Percentiles rank a stretch among this genome's conserved stretches.
Evolutionary conservation across 2,888 invertebrate species (phyloP).

Genomic region (Lysandra coridon): DNA sequence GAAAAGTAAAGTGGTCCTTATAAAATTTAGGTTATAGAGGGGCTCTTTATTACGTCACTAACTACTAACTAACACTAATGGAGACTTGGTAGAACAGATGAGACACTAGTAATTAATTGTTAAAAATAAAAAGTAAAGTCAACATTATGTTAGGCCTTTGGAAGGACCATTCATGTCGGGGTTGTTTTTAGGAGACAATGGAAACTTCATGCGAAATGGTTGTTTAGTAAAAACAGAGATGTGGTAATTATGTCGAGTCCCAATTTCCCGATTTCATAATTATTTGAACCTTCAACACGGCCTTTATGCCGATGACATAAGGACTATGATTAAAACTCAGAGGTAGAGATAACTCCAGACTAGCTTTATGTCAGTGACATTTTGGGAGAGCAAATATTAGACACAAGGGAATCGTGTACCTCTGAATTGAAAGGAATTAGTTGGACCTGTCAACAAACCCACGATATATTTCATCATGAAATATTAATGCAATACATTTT

Average conservation of each 20-base stretch:
- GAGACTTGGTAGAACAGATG: too few species aligned
- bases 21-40: background rate
- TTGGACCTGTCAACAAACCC: background rate
- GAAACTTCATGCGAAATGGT: background rate
- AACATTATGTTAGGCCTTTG: too few species aligned
- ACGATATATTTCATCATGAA: background rate
- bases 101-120: too few species aligned
- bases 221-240: background rate
- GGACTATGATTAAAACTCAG: background rate
- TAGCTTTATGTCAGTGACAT: background rate
- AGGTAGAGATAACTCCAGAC: background rate
- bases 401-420: background rate
- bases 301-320: background rate
- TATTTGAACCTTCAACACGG: too few species aligned
- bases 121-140: too few species aligned
- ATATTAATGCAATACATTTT: conserved; percentile 4
- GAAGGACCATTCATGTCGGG: too few species aligned
- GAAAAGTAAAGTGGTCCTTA: background rate
- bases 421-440: background rate
- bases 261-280: too few species aligned
- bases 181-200: background rate
- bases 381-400: background rate
- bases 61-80: too few species aligned
- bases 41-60: background rate
- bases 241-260: background rate